Percentiles rank a stretch among this genome's conserved stretches.
These are phyloP conservation scores for Kobus ellipsiprymnus DNA, from an alignment of 2,113 vertebrate species.

Conservation along the genomic window DNA sequence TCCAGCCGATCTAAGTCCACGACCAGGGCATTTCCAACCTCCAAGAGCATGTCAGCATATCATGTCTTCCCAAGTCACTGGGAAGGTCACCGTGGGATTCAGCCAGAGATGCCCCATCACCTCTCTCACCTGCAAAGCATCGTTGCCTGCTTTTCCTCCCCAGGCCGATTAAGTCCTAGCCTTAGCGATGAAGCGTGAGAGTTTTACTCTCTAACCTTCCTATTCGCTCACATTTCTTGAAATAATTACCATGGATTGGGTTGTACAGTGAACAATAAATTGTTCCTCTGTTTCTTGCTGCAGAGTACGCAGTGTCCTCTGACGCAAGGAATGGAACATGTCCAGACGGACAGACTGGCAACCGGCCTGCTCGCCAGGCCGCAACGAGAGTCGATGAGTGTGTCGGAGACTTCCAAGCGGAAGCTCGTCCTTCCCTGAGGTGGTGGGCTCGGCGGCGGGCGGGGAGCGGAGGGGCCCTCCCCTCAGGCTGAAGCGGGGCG, in stretches of 20 bases:
- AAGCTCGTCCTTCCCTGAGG: not conserved
- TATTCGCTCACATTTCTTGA: not conserved
- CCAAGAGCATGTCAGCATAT: not conserved
- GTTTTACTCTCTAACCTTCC: not conserved
- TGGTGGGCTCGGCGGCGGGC: rapidly evolving
- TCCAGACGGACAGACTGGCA: not conserved
- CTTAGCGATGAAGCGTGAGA: not conserved
- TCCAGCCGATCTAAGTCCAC: too few species aligned
- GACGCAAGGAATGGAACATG: not conserved
- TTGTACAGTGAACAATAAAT: not conserved
- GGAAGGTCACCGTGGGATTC: not conserved
- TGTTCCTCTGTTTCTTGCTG: not conserved
- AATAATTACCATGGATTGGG: rapidly evolving
- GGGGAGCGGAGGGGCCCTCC: rapidly evolving
- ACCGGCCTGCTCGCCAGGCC: not conserved
- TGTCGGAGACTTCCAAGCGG: rapidly evolving
- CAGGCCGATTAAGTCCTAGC: rapidly evolving
- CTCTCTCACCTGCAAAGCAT: not conserved
- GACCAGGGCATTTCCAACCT: not conserved
- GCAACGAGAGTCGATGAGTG: rapidly evolving
- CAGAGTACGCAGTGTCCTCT: too few species aligned
- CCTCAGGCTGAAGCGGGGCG: rapidly evolving
- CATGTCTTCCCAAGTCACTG: not conserved
- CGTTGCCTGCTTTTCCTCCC: not conserved
- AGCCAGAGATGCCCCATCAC: not conserved